Conservation (phyloP, 2,113 vertebrate species). For the Ptilonorhynchus violaceus region DNA sequence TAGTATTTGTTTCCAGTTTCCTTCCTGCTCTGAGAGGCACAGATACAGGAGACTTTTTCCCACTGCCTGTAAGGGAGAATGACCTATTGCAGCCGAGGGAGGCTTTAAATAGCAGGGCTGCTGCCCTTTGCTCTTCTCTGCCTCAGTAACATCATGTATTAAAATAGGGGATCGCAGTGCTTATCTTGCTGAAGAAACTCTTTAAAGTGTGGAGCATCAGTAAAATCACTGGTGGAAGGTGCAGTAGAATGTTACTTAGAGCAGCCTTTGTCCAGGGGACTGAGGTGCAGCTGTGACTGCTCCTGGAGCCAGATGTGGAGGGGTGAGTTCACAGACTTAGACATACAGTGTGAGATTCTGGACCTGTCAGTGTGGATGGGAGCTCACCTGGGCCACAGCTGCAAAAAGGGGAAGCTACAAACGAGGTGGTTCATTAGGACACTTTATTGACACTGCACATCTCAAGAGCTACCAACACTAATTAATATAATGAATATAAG, state of each 20-base stretch:
- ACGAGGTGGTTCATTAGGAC: neutral
- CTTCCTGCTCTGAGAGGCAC: neutral
- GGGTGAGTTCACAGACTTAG: no score
- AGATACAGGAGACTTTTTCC: neutral
- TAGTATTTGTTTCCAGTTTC: constrained; percentile 17
- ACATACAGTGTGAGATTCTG: neutral
- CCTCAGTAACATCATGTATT: neutral
- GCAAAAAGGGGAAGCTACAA: neutral
- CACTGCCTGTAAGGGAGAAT: neutral
- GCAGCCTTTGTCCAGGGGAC: neutral
- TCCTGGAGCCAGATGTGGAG: neutral
- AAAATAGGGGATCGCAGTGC: neutral
- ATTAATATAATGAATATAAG: neutral
- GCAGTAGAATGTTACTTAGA: neutral
- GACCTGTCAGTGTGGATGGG: neutral
- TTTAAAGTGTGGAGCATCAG: neutral
- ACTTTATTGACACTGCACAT: neutral
- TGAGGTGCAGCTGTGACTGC: neutral
- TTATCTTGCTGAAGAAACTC: neutral
- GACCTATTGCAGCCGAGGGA: neutral
- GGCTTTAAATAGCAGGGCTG: neutral
- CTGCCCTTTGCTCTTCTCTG: neutral
- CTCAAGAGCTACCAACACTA: neutral
- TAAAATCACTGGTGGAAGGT: neutral
- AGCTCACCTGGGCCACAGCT: neutral